Percentiles rank a stretch among this genome's conserved stretches.
Conservation (phyloP, 2,113 vertebrate species). For the Rhynchopsitta pachyrhyncha region DNA sequence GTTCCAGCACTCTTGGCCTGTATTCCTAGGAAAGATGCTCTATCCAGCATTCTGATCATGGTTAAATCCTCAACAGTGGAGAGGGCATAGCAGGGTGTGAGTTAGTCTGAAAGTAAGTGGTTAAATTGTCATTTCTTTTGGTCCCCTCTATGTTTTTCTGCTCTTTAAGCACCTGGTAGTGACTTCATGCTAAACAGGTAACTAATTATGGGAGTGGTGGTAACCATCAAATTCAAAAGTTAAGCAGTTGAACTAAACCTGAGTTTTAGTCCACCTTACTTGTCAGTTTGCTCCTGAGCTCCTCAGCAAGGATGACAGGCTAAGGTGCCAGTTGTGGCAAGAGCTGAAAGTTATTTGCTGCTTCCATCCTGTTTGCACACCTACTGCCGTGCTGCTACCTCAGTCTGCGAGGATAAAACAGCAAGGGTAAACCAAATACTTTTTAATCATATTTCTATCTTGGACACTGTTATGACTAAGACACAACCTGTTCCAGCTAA, state of each 20-base stretch:
- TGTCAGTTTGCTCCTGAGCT: background rate
- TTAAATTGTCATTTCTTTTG: background rate
- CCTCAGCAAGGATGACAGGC: background rate
- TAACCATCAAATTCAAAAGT: background rate
- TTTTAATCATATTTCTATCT: background rate
- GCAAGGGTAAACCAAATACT: background rate
- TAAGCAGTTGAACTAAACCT: background rate
- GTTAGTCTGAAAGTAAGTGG: background rate
- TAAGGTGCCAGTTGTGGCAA: background rate
- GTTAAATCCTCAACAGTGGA: background rate
- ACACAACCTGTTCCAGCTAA: background rate
- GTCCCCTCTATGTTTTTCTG: background rate
- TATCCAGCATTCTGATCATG: background rate
- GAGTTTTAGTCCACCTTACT: background rate
- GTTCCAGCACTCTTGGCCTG: background rate
- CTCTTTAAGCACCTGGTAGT: background rate
- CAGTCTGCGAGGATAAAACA: background rate
- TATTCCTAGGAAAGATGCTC: background rate
- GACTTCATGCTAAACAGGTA: background rate
- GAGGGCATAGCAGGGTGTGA: background rate
- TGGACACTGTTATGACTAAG: background rate
- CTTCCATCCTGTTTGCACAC: background rate
- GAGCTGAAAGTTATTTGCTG: background rate
- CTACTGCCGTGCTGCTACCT: background rate
- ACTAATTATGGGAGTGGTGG: background rate